A percentile compares a stretch with the other conserved stretches of the same genome.
Evolutionary conservation across 2,113 vertebrate species (phyloP).

Genomic region (Saccopteryx leptura): DNA sequence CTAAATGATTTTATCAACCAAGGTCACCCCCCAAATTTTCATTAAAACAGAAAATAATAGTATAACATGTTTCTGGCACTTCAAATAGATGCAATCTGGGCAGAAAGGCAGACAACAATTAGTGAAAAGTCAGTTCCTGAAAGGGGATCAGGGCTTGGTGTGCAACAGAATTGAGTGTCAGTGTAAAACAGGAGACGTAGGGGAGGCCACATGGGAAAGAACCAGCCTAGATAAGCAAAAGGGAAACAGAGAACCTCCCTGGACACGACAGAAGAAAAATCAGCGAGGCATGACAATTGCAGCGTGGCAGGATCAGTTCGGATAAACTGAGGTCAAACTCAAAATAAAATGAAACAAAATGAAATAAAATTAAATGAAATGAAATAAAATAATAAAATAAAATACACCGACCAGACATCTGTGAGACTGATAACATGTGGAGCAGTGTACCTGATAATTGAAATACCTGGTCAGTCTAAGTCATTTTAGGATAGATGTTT

Average conservation of each 20-base stretch:
- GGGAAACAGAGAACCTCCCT: not conserved
- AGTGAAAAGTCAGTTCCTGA: not conserved
- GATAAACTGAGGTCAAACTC: constrained; percentile 2
- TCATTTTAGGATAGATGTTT: constrained; percentile 2
- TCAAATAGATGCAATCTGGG: not conserved
- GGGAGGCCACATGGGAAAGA: not conserved
- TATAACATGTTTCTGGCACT: not conserved
- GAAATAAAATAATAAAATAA: not conserved
- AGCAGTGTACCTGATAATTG: not conserved
- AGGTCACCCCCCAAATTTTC: too few species aligned
- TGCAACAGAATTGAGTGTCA: not conserved
- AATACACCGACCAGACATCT: not conserved
- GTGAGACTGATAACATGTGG: not conserved
- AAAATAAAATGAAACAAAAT: not conserved
- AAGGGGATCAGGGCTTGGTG: not conserved
- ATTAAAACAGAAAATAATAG: too few species aligned
- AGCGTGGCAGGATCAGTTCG: not conserved
- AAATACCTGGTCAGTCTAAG: not conserved
- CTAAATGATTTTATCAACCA: too few species aligned
- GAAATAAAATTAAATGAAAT: too few species aligned
- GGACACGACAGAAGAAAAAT: not conserved
- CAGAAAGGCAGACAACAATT: not conserved
- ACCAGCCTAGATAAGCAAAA: not conserved
- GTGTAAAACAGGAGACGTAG: not conserved
- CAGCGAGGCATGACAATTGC: not conserved